Evolutionary conservation across 2,113 vertebrate species (phyloP).

Genomic region (Dryoscopus gambensis): DNA sequence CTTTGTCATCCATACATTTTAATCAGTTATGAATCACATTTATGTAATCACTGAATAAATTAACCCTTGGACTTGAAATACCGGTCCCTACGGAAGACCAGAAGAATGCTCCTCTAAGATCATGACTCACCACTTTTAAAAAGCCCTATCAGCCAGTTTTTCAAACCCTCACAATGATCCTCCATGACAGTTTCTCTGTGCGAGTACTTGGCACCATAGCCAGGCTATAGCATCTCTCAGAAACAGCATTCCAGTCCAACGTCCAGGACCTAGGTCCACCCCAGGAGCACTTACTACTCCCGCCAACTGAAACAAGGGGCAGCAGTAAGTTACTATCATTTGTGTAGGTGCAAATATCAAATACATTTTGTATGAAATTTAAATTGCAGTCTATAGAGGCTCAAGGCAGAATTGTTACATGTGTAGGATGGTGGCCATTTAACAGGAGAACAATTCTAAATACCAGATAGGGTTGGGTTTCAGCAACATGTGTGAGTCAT

Average conservation of each 20-base stretch:
- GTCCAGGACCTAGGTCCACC: too few relatives aligned
- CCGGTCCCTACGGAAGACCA: background rate
- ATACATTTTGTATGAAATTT: background rate
- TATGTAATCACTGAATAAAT: background rate
- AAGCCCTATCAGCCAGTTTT: background rate
- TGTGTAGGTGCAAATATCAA: background rate
- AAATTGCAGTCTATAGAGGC: background rate
- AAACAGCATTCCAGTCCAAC: background rate
- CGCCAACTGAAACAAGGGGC: background rate
- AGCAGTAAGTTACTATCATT: background rate
- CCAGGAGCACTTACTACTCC: background rate
- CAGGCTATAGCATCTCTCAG: background rate
- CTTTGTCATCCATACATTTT: background rate
- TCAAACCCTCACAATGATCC: fast-evolving
- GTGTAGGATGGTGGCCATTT: background rate
- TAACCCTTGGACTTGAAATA: background rate
- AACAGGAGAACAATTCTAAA: background rate
- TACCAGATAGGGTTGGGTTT: background rate
- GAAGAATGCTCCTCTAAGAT: background rate
- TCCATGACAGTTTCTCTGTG: background rate
- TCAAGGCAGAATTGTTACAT: background rate
- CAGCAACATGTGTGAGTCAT: background rate
- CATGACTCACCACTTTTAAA: background rate
- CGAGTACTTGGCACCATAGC: background rate
- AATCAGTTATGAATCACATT: background rate